Conservation (phyloP, 23 tunicate species). For the Styela plicata region DNA sequence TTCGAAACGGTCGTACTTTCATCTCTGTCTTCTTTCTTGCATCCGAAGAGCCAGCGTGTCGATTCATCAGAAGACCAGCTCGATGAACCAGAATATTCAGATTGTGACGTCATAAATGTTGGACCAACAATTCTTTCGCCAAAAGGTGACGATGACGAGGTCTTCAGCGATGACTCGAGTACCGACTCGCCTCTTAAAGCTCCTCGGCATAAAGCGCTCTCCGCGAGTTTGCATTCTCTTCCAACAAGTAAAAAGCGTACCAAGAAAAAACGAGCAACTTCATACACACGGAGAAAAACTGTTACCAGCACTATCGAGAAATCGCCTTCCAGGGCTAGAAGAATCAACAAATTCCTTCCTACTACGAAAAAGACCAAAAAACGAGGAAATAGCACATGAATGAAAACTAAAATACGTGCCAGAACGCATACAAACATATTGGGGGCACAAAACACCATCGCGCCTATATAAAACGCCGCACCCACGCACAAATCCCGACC, state of each 20-base stretch:
- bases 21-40: conserved; percentile 65
- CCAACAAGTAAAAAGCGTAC: neutral
- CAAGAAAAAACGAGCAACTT: too few species aligned
- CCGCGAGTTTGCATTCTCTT: neutral
- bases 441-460: too few species aligned
- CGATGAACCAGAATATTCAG: neutral
- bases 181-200: neutral
- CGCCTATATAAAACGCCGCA: too few species aligned
- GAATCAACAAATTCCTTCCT: neutral
- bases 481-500: too few species aligned
- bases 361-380: neutral
- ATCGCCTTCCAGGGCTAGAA: conserved; percentile 2
- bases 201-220: neutral
- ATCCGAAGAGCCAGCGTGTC: conserved; percentile 52
- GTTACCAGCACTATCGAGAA: neutral
- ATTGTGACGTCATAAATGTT: neutral
- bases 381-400: neutral
- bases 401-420: too few species aligned
- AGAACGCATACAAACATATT: too few species aligned
- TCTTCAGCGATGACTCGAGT: neutral
- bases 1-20: conserved; percentile 86
- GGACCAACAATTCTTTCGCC: conserved; percentile 4
- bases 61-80: neutral
- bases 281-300: neutral
- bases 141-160: neutral